A percentile compares a stretch with the other conserved stretches of the same genome.
Evolutionary conservation across 2,888 invertebrate genomes (phyloP).

Genomic region (Arrhopalites spinosus): DNA sequence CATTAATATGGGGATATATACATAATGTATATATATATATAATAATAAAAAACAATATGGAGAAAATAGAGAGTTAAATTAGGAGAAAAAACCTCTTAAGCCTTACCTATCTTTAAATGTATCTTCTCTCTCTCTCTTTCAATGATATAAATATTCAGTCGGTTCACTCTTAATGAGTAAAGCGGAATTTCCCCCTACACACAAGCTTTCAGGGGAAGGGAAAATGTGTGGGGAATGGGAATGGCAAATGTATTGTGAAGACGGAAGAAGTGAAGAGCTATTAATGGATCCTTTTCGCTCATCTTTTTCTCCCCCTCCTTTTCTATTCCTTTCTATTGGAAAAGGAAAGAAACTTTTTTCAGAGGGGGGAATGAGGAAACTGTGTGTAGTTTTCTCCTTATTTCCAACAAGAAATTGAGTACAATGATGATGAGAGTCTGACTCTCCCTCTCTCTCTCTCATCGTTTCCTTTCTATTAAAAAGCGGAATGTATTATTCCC

Average conservation of each 20-base stretch:
- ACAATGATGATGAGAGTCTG: no score
- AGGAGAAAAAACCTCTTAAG: conserved; percentile 27
- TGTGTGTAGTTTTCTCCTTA: no score
- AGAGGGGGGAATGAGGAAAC: background rate
- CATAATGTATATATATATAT: no score
- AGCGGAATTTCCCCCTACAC: conserved; percentile 17
- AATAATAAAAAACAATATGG: background rate
- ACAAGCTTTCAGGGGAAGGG: no score
- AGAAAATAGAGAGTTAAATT: conserved; percentile 18
- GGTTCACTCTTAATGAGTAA: conserved; percentile 19
- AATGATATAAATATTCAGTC: background rate
- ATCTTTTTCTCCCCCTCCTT: background rate
- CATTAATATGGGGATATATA: no score
- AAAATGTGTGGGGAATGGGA: background rate
- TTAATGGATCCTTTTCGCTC: background rate
- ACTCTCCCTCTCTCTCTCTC: background rate
- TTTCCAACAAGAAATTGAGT: no score
- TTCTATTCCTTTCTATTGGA: background rate
- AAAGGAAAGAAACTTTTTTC: no score
- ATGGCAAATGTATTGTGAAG: background rate
- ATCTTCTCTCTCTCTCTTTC: conserved; percentile 11
- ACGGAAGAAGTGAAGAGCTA: no score
- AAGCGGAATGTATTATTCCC: background rate
- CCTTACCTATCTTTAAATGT: conserved; percentile 15
- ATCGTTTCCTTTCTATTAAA: background rate